Evolutionary conservation across 2,797 vertebrate genomes (phyloP).

Genomic region (Aulostomus chinensis): DNA sequence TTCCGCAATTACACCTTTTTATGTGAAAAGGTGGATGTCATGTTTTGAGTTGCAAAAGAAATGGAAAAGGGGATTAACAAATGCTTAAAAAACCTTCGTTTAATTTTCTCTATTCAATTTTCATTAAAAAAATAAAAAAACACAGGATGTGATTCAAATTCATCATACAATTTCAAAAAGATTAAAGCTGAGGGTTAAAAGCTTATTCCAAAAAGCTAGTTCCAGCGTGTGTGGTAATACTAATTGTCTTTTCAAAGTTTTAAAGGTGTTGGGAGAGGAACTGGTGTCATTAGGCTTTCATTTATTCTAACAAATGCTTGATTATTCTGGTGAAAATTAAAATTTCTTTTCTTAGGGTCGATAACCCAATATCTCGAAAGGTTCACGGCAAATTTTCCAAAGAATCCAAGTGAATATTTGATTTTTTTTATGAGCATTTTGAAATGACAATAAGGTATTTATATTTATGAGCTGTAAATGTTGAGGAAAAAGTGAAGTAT

Average conservation of each 20-base stretch:
- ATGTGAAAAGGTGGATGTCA: constrained; percentile 39
- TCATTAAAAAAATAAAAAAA: constrained; percentile 55
- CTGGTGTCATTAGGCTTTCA: constrained; percentile 40
- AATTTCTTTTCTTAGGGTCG: no score
- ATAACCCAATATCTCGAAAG: constrained; percentile 13
- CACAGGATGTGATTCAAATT: constrained; percentile 47
- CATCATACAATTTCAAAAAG: constrained; percentile 51
- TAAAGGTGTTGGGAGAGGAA: constrained; percentile 28
- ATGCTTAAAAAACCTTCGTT: constrained; percentile 55
- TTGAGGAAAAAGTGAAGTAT: constrained; percentile 3
- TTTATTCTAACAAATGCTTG: constrained; percentile 37
- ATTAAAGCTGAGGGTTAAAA: constrained; percentile 52
- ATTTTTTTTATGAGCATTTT: no score
- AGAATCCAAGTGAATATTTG: constrained; percentile 12
- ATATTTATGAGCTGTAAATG: not conserved
- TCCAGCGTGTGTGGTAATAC: constrained; percentile 33
- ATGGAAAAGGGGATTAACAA: constrained; percentile 62
- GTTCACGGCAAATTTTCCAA: constrained; percentile 17
- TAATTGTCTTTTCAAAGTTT: constrained; percentile 58
- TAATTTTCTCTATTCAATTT: constrained; percentile 55
- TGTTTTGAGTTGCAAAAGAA: constrained; percentile 48
- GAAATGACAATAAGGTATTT: not conserved
- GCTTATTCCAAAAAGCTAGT: constrained; percentile 43
- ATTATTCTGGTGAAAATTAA: constrained; percentile 30
- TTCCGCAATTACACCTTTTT: constrained; percentile 47